phyloP scores from a whole-genome alignment of 2,888 invertebrate genomes.

The Agriopis leucophaearia region DNA sequence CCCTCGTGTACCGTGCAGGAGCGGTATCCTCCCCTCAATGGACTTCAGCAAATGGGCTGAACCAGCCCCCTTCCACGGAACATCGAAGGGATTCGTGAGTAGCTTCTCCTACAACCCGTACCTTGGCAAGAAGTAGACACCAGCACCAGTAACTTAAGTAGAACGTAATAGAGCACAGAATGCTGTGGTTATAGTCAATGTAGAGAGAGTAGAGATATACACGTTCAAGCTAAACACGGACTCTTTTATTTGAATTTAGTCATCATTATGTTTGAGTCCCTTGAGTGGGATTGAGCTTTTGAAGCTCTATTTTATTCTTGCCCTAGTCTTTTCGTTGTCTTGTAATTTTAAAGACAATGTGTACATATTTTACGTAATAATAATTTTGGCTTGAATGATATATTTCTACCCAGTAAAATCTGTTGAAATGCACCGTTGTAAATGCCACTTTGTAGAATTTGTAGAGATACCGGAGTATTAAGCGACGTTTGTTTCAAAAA shows the following conservation, averaged over 20 bases:
- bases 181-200: constrained; percentile 46
- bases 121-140: constrained; percentile 79
- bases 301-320: constrained; percentile 29
- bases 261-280: constrained; percentile 35
- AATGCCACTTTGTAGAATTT: constrained; percentile 29
- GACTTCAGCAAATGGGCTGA: constrained; percentile 97
- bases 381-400: constrained; percentile 31
- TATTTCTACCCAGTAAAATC: constrained; percentile 27
- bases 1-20: constrained; percentile 96
- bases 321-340: constrained; percentile 29
- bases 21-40: constrained; percentile 94
- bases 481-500: background rate
- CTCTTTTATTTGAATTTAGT: constrained; percentile 36
- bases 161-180: constrained; percentile 25
- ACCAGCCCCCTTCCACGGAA: constrained; percentile 77
- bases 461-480: constrained; percentile 6
- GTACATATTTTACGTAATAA: constrained; percentile 14
- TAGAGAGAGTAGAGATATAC: constrained; percentile 39
- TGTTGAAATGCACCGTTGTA: constrained; percentile 32
- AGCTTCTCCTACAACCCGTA: constrained; percentile 85
- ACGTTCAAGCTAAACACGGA: constrained; percentile 39
- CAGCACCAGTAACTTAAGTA: constrained; percentile 57
- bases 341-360: constrained; percentile 4
- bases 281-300: constrained; percentile 14
- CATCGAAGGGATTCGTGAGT: constrained; percentile 89